Conservation (phyloP, 1,140 invertebrate genomes). For the Cecropterus lyciades region DNA sequence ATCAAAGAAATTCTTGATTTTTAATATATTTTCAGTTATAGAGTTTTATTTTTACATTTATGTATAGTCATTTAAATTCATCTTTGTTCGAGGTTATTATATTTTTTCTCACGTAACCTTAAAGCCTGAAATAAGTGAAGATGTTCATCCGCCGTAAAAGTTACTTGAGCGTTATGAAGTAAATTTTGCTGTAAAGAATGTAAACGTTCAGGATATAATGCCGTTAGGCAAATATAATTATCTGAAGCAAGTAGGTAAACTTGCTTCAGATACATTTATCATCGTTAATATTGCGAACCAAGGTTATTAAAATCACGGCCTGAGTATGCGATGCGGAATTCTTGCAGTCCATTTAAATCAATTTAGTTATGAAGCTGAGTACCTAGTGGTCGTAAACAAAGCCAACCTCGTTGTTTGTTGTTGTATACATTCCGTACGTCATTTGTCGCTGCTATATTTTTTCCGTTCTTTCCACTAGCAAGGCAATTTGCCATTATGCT, state of each 20-base stretch:
- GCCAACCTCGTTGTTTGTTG: neutral
- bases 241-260: no score
- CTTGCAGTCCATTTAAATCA: conserved; percentile 25
- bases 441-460: conserved; percentile 5
- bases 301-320: conserved; percentile 38
- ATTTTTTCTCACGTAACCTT: no score
- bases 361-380: conserved; percentile 27
- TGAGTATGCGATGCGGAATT: conserved; percentile 18
- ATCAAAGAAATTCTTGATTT: conserved; percentile 5
- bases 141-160: neutral
- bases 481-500: conserved; percentile 44
- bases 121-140: neutral
- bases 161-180: conserved; percentile 3
- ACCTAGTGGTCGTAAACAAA: conserved; percentile 17
- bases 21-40: neutral
- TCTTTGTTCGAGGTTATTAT: no score
- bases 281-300: conserved; percentile 30
- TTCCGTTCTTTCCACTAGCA: conserved; percentile 8
- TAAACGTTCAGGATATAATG: neutral
- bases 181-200: neutral
- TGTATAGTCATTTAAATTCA: no score
- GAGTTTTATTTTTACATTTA: no score
- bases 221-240: no score
- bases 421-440: conserved; percentile 7
- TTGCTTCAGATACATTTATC: conserved; percentile 29